Evolutionary conservation across 1,140 invertebrate species (phyloP).

Genomic region (Aphelenchoides besseyi): DNA sequence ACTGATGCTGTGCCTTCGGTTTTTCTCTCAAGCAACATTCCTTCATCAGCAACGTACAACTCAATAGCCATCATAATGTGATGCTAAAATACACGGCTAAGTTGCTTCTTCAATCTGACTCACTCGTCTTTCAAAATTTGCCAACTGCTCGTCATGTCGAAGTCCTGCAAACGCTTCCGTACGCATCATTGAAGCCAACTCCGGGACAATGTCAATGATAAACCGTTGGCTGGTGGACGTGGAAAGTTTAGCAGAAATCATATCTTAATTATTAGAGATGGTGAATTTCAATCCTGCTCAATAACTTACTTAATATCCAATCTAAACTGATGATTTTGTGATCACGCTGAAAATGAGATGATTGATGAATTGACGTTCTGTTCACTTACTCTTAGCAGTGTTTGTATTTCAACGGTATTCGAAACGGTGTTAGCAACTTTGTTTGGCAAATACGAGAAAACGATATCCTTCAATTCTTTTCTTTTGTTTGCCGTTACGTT

Average conservation of each 20-base stretch:
- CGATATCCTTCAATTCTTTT: conserved; percentile 35
- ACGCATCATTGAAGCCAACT: conserved; percentile 44
- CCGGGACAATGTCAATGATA: conserved; percentile 55
- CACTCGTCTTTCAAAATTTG: conserved; percentile 52
- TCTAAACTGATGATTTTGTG: conserved; percentile 45
- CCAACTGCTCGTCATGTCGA: conserved; percentile 32
- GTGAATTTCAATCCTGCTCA: too few relatives aligned
- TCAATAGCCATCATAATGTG: conserved; percentile 53
- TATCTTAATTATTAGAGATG: too few relatives aligned
- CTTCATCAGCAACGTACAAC: conserved; percentile 41
- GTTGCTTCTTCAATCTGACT: background rate
- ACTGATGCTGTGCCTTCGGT: conserved; percentile 12
- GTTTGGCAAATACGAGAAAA: conserved; percentile 52
- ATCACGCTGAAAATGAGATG: conserved; percentile 46
- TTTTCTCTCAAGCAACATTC: conserved; percentile 38
- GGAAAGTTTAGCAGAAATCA: conserved; percentile 53
- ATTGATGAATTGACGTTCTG: conserved; percentile 18
- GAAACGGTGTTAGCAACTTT: conserved; percentile 58
- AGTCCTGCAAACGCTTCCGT: conserved; percentile 40
- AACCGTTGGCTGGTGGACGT: conserved; percentile 51
- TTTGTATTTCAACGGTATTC: conserved; percentile 52
- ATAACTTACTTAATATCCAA: conserved; percentile 53
- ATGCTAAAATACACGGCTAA: conserved; percentile 44
- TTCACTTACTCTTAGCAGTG: conserved; percentile 46
- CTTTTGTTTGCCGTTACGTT: conserved; percentile 23